Conservation (phyloP, 2,797 vertebrate genomes). For the Poeciliopsis presidionis region DNA sequence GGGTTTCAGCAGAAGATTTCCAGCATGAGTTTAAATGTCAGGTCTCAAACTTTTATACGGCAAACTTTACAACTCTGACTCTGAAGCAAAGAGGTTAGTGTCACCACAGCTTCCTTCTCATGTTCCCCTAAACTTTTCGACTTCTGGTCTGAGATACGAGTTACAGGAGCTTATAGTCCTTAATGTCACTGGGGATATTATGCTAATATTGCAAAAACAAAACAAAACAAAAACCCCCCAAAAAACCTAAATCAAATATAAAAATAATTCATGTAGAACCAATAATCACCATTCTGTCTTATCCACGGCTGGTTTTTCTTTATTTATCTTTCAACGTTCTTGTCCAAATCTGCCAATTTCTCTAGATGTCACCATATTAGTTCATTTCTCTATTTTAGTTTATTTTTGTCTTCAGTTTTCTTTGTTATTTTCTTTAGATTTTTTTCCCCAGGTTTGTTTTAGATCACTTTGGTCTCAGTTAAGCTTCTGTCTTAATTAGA, state of each 20-base stretch:
- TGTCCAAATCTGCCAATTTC: neutral
- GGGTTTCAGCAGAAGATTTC: constrained; percentile 73
- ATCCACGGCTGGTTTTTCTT: neutral
- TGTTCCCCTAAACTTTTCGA: neutral
- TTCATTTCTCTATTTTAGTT: neutral
- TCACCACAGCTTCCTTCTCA: neutral
- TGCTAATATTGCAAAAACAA: neutral
- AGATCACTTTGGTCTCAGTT: neutral
- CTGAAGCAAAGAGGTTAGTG: constrained; percentile 58
- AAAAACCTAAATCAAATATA: too few species aligned
- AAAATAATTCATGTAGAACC: neutral
- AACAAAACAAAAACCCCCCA: too few species aligned
- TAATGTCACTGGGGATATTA: neutral
- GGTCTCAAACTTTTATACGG: rapidly evolving
- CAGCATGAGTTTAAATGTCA: constrained; percentile 65
- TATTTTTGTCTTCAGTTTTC: neutral
- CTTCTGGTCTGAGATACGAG: neutral
- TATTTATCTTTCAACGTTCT: neutral
- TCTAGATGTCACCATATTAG: neutral
- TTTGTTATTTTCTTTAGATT: neutral
- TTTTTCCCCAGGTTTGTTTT: neutral
- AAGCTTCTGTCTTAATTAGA: neutral
- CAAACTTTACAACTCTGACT: constrained; percentile 6
- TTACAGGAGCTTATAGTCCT: neutral
- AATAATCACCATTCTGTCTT: neutral